Percentiles rank a stretch among this genome's conserved stretches.
These are phyloP conservation scores for Zootoca vivipara DNA, from an alignment of 2,113 vertebrate genomes.

Conservation along the genomic window DNA sequence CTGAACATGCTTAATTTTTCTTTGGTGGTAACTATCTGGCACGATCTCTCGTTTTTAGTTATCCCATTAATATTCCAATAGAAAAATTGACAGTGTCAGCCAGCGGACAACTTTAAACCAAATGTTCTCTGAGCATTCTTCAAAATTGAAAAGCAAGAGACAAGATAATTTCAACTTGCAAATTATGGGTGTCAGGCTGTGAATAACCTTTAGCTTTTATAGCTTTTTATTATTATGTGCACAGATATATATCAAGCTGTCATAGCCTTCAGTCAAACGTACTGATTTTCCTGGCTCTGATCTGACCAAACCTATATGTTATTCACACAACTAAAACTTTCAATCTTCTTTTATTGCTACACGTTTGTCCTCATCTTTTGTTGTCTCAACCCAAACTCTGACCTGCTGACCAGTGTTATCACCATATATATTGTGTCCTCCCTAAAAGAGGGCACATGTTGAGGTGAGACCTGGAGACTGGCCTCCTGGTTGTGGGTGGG, in stretches of 20 bases:
- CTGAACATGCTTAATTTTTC: conserved; percentile 36
- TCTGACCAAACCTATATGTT: background rate
- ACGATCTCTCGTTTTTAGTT: conserved; percentile 31
- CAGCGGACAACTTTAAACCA: conserved; percentile 27
- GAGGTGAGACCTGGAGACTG: no score
- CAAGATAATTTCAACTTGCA: conserved; percentile 57
- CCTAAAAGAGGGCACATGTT: no score
- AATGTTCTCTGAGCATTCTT: conserved; percentile 33
- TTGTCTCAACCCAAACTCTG: background rate
- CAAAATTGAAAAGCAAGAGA: conserved; percentile 46
- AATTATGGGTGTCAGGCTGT: conserved; percentile 47
- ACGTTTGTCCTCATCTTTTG: background rate
- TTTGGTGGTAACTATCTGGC: conserved; percentile 21
- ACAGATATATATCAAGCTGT: conserved; percentile 43
- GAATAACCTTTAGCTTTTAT: conserved; percentile 48
- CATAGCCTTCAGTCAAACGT: background rate
- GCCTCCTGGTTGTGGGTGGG: no score
- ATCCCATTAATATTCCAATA: conserved; percentile 44
- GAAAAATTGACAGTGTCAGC: conserved; percentile 22
- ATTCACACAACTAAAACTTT: background rate
- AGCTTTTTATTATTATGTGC: conserved; percentile 36
- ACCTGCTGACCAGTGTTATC: background rate
- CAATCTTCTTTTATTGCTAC: background rate
- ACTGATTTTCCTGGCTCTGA: background rate
- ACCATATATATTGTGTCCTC: no score